A percentile compares a stretch with the other conserved stretches of the same genome.
phyloP scores from a whole-genome alignment of 2,888 invertebrate species.

The Platycheirus rosarum region DNA sequence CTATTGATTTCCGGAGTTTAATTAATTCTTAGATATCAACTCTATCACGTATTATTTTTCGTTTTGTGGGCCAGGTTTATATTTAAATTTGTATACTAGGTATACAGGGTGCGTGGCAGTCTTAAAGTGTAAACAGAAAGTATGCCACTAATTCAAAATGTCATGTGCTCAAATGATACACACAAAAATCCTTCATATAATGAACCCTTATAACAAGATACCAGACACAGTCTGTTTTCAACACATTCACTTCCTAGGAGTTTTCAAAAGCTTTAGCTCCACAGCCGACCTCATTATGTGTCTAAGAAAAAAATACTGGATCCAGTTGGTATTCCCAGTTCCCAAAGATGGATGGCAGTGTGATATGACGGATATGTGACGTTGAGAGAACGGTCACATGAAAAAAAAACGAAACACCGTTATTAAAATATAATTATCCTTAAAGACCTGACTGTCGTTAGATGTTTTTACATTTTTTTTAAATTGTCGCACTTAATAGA shows the following conservation, averaged over 20 bases:
- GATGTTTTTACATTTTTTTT: slow-evolving; percentile 34
- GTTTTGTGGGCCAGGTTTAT: no score
- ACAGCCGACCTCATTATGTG: slow-evolving; percentile 57
- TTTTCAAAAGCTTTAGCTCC: slow-evolving; percentile 34
- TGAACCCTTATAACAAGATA: slow-evolving; percentile 46
- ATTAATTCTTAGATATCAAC: no score
- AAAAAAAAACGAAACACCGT: slow-evolving; percentile 27
- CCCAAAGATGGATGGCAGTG: neutral
- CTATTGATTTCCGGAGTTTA: no score
- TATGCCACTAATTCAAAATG: slow-evolving; percentile 45
- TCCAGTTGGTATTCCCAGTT: slow-evolving; percentile 1
- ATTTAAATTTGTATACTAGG: no score
- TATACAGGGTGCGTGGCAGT: slow-evolving; percentile 31
- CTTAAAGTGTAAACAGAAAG: slow-evolving; percentile 37
- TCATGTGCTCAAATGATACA: slow-evolving; percentile 13
- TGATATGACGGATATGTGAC: slow-evolving; percentile 42
- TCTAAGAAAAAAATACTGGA: slow-evolving; percentile 37
- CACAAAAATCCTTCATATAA: slow-evolving; percentile 36
- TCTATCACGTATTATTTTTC: no score
- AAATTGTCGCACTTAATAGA: slow-evolving; percentile 42
- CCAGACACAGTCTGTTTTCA: slow-evolving; percentile 58
- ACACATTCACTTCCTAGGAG: slow-evolving; percentile 53
- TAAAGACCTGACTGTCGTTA: slow-evolving; percentile 47
- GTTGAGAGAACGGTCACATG: slow-evolving; percentile 6
- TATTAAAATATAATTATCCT: slow-evolving; percentile 66